These are phyloP conservation scores for Trochalopteron elliotii DNA, from an alignment of 2,113 vertebrate genomes.

Conservation along the genomic window DNA sequence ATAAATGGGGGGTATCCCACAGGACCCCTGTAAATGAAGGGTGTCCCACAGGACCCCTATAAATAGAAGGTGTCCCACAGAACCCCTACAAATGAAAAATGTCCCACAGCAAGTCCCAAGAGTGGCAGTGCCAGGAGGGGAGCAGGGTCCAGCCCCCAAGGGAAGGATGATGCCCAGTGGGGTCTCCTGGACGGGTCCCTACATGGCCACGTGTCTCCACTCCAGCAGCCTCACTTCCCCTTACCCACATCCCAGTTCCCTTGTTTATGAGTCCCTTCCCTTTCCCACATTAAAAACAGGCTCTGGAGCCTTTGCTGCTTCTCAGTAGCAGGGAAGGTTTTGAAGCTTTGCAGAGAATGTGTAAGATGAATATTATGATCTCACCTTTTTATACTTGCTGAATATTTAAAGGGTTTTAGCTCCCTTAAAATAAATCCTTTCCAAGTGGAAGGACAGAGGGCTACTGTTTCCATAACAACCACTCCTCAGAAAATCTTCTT, in stretches of 20 bases:
- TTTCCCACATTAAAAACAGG: accelerated
- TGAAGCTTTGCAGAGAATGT: neutral
- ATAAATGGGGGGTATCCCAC: no score
- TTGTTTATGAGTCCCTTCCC: neutral
- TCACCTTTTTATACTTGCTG: slow-evolving; percentile 51
- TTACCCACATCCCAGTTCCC: accelerated
- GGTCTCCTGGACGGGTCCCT: neutral
- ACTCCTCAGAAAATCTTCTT: slow-evolving; percentile 57
- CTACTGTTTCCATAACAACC: slow-evolving; percentile 72
- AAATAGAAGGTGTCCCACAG: neutral
- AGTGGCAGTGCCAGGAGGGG: no score
- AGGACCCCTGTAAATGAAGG: neutral
- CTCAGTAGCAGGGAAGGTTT: neutral
- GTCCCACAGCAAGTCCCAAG: accelerated
- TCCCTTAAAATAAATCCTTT: slow-evolving; percentile 63
- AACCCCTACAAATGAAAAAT: neutral
- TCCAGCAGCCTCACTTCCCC: accelerated
- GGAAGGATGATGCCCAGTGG: accelerated
- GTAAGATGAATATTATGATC: slow-evolving; percentile 3
- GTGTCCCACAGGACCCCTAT: neutral
- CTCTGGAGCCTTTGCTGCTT: neutral
- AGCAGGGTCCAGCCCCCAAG: accelerated
- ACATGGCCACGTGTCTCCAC: accelerated
- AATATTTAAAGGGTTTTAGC: slow-evolving; percentile 66
- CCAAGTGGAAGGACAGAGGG: slow-evolving; percentile 61